A percentile compares a stretch with the other conserved stretches of the same genome.
These are phyloP conservation scores for Amblyraja radiata DNA, from an alignment of 2,797 vertebrate species.

Conservation along the genomic window DNA sequence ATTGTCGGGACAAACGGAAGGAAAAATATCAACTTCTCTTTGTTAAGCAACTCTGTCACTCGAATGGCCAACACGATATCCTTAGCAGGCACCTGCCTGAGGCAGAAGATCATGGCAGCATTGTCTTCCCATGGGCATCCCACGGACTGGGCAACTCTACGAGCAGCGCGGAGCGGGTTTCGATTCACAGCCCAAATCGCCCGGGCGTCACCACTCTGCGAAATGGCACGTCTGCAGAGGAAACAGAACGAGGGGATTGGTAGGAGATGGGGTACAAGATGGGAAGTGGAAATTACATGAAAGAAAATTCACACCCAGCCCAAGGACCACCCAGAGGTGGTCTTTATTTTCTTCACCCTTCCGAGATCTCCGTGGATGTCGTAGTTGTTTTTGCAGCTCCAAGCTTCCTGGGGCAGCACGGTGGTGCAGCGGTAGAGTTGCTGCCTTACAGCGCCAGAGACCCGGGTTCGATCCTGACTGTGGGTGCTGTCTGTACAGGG, in stretches of 20 bases:
- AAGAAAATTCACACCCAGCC: background rate
- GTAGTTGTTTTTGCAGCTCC: too few species aligned
- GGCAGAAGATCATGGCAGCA: constrained; percentile 24
- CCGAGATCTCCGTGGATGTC: background rate
- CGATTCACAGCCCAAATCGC: background rate
- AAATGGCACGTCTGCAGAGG: background rate
- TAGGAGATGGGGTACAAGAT: too few species aligned
- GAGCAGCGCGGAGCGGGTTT: background rate
- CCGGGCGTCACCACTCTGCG: constrained; percentile 1
- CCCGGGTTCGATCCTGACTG: too few species aligned
- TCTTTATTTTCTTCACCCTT: background rate
- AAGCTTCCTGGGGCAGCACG: too few species aligned
- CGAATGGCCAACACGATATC: background rate
- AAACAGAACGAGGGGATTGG: background rate
- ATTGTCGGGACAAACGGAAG: constrained; percentile 17
- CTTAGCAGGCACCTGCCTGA: constrained; percentile 24
- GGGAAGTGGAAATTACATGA: background rate
- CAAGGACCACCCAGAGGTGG: background rate
- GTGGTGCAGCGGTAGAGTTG: too few species aligned
- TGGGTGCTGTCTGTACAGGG: too few species aligned
- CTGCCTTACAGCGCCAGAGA: too few species aligned
- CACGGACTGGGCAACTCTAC: background rate
- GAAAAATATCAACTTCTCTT: background rate
- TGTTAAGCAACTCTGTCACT: background rate
- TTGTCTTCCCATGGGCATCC: constrained; percentile 11